phyloP scores from a whole-genome alignment of 2,888 invertebrate species.

The Dynastes maya region DNA sequence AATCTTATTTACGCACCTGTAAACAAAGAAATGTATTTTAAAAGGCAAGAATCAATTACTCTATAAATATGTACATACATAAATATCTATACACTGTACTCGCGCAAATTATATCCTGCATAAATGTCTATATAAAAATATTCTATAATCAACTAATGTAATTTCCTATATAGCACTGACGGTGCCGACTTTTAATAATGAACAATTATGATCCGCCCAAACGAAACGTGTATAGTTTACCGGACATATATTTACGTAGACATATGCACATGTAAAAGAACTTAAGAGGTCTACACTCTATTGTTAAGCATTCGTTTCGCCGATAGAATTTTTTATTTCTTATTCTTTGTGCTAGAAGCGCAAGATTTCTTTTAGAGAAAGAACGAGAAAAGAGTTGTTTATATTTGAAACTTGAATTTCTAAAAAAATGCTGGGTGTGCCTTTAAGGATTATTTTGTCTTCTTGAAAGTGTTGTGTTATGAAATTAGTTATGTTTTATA shows the following conservation, averaged over 20 bases:
- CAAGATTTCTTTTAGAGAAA: background rate
- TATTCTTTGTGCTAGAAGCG: background rate
- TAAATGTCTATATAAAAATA: slow-evolving; percentile 17
- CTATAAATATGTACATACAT: too few species aligned
- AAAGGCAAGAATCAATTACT: too few species aligned
- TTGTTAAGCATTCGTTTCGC: slow-evolving; percentile 33
- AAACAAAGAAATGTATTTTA: slow-evolving; percentile 1
- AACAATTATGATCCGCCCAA: slow-evolving; percentile 28
- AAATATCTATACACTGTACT: background rate
- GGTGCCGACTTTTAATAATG: slow-evolving; percentile 20
- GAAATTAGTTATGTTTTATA: too few species aligned
- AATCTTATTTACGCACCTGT: background rate
- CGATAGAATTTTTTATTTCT: slow-evolving; percentile 19
- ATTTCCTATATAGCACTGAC: background rate
- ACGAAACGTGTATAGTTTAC: slow-evolving; percentile 23
- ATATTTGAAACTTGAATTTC: too few species aligned
- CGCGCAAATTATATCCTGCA: background rate
- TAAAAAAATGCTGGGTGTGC: too few species aligned
- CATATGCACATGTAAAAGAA: background rate
- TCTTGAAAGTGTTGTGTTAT: too few species aligned
- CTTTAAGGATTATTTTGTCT: too few species aligned
- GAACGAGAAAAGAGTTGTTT: background rate
- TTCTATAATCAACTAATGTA: slow-evolving; percentile 15
- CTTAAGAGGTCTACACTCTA: slow-evolving; percentile 24
- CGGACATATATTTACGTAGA: background rate